These are phyloP conservation scores for Drosophila sucinea DNA, from an alignment of 1,140 invertebrate species.

Conservation along the genomic window DNA sequence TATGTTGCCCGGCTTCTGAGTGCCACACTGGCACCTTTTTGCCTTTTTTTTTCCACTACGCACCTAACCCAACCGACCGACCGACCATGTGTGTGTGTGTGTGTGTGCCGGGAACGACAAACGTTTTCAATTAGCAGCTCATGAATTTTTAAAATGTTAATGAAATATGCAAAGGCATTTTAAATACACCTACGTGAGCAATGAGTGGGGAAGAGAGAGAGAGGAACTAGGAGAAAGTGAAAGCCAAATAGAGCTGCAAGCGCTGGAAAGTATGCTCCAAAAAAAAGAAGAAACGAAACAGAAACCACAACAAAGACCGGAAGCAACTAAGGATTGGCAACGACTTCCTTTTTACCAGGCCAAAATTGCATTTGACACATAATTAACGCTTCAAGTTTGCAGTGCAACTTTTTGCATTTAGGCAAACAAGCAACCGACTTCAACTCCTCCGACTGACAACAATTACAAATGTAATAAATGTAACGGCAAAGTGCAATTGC, in stretches of 20 bases:
- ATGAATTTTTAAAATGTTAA: conserved; percentile 80
- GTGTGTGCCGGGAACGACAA: conserved; percentile 62
- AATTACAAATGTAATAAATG: conserved; percentile 82
- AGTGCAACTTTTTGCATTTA: background rate
- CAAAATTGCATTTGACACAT: conserved; percentile 64
- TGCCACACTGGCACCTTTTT: conserved; percentile 66
- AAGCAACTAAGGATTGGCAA: conserved; percentile 76
- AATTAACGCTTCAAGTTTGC: conserved; percentile 56
- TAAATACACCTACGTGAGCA: conserved; percentile 44
- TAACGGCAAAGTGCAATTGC: conserved; percentile 68
- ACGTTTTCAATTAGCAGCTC: conserved; percentile 83
- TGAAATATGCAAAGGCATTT: conserved; percentile 78
- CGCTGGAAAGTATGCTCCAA: conserved; percentile 44
- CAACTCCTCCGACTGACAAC: conserved; percentile 67
- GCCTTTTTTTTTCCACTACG: conserved; percentile 58
- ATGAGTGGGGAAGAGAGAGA: conserved; percentile 5
- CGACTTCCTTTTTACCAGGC: conserved; percentile 70
- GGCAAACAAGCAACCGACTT: conserved; percentile 22
- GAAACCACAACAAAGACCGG: conserved; percentile 53
- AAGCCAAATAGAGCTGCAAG: conserved; percentile 44
- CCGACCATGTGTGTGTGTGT: conserved; percentile 22
- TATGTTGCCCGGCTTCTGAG: conserved; percentile 78
- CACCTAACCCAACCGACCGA: conserved; percentile 38
- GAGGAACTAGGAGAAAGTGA: conserved; percentile 50
- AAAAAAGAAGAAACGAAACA: conserved; percentile 5